phyloP scores from a whole-genome alignment of 37 sponge, comb jelly and placozoan species.

The Aphrocallistes beatrix region DNA sequence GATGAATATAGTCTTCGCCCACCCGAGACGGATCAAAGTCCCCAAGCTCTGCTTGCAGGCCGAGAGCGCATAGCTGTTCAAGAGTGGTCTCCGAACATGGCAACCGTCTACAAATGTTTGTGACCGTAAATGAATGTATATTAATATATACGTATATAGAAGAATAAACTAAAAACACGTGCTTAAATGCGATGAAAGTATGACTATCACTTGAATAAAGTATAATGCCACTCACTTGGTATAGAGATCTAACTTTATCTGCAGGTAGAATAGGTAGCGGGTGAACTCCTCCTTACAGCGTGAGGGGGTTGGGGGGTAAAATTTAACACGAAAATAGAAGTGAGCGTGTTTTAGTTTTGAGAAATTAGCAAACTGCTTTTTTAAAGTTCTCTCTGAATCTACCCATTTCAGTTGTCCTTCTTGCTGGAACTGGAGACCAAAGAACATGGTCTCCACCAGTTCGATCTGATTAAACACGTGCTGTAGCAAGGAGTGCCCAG shows the following conservation, averaged over 20 bases:
- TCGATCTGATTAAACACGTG: constrained; percentile 1
- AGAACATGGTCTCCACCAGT: background rate
- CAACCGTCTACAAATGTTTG: background rate
- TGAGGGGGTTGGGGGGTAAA: background rate
- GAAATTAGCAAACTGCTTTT: background rate
- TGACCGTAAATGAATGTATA: background rate
- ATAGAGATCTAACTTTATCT: background rate
- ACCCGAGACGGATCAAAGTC: background rate
- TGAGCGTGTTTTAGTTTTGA: background rate
- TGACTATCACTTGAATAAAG: background rate
- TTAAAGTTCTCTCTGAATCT: background rate
- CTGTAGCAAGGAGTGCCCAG: background rate
- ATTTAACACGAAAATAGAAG: constrained; percentile 5
- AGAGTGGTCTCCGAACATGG: background rate
- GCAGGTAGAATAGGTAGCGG: background rate
- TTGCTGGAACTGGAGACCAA: background rate
- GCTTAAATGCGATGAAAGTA: background rate
- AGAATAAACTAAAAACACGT: background rate
- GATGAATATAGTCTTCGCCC: background rate
- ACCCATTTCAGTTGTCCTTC: background rate
- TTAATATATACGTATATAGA: background rate
- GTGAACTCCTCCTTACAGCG: background rate
- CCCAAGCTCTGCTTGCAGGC: background rate
- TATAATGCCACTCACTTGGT: background rate
- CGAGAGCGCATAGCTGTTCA: background rate